Base-by-base conservation (phyloP, 2,888 invertebrate species). In the Leptura quadrifasciata region DNA sequence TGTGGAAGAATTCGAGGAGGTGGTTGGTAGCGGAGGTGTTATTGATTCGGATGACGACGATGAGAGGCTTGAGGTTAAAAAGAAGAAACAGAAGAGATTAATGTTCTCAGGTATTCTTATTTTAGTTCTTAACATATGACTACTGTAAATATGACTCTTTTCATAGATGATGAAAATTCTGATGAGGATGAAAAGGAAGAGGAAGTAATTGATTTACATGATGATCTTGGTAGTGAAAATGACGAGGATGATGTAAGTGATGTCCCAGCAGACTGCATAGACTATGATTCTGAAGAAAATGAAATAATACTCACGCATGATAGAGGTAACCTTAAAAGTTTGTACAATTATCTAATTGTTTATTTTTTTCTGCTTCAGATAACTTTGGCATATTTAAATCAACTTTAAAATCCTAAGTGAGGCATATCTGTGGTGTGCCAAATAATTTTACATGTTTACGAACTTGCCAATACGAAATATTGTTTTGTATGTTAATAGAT, bases 271-370 rank as follows among this genome's bases (percentile, higher is more conserved):
- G 83, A 82, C 60, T 83, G 87, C 75, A 90, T 95, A 2, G 94
- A 94, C 84, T 96, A 96, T 85, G 96, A 96, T 88, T 96, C 96
- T 0, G 96, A 96, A 87, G 96, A 96, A 88, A 96, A 96, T 88
- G 96, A 96, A 86, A 87, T 92, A 77, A 91, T 85, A 67, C 74
- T 58, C 31, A 35, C 72, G 24, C 69, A 76, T 20, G 78, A 82
- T 27, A 74, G 74, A 75, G 76, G 80, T 80, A 64, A 69, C 47
- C 20, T 39, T 68, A 15, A 75, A 31, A 31, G 8, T 31, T 31
- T 31, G 27, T 73, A 63, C 24, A 77, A 74, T 67, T 68, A 79
- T 31, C 2, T 57, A 17, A 52, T 69, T 17, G 15, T 31, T 31
- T 31, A 60, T 76, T 27, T 20, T 72, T 57, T 78, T 74, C 17